phyloP scores from a whole-genome alignment of 2,113 vertebrate genomes.

The Willisornis vidua region DNA sequence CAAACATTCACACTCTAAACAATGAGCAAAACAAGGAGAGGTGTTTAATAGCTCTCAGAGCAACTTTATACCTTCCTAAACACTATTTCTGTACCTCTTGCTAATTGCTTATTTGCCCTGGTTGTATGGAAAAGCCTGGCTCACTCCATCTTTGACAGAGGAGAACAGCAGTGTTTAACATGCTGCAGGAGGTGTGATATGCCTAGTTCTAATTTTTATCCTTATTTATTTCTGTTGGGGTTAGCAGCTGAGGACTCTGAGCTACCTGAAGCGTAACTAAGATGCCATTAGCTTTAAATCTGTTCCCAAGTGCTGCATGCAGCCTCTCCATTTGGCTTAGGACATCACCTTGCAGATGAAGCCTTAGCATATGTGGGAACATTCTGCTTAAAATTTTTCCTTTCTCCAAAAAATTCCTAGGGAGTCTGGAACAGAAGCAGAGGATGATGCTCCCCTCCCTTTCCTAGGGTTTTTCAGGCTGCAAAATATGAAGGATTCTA shows the following conservation, averaged over 20 bases:
- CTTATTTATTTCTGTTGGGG: slow-evolving; percentile 25
- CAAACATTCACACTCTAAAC: slow-evolving; percentile 15
- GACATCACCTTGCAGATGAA: not conserved
- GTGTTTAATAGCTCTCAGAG: slow-evolving; percentile 37
- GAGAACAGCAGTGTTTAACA: not conserved
- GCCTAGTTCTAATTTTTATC: not conserved
- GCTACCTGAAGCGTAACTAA: slow-evolving; percentile 22
- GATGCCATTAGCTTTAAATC: slow-evolving; percentile 22
- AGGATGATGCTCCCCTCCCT: not conserved
- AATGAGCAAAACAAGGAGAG: not conserved
- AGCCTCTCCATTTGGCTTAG: not conserved
- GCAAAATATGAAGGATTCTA: not conserved
- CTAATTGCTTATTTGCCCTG: slow-evolving; percentile 32
- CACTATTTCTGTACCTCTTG: not conserved
- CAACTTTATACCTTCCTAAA: slow-evolving; percentile 34
- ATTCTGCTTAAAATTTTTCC: not conserved
- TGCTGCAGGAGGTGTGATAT: not conserved
- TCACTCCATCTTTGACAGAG: not conserved
- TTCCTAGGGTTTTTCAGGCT: not conserved
- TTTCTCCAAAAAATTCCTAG: not conserved
- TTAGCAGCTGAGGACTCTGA: not conserved
- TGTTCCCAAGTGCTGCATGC: not conserved
- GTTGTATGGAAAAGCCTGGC: not conserved
- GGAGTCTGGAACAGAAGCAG: not conserved
- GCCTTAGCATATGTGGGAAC: not conserved